These are phyloP conservation scores for Smittia sp. DNA, from an alignment of 2,888 invertebrate species.

Conservation along the genomic window DNA sequence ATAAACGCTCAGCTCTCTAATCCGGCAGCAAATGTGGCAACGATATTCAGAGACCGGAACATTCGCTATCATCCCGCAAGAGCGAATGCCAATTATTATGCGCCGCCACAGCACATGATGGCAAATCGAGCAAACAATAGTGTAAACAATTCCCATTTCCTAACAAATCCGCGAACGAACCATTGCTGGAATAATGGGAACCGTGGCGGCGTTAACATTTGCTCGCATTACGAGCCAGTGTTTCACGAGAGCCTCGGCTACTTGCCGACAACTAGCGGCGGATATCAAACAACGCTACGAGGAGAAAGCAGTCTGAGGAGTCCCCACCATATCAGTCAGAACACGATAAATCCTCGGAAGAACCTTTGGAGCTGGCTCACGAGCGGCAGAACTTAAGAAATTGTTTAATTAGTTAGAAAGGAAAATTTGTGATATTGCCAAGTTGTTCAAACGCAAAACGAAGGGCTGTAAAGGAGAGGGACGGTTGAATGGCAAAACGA, in stretches of 20 bases:
- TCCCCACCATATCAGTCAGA: slow-evolving; percentile 37
- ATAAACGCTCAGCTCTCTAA: slow-evolving; percentile 50
- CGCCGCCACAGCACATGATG: slow-evolving; percentile 16
- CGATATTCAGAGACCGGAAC: slow-evolving; percentile 50
- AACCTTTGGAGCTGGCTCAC: slow-evolving; percentile 32
- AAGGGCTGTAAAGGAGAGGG: slow-evolving; percentile 23
- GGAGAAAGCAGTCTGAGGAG: slow-evolving; percentile 36
- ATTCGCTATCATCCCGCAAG: slow-evolving; percentile 46
- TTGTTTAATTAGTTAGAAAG: slow-evolving; percentile 16
- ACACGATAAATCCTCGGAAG: slow-evolving; percentile 17
- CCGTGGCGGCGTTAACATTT: slow-evolving; percentile 45
- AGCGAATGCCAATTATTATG: slow-evolving; percentile 43
- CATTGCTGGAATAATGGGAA: slow-evolving; percentile 49
- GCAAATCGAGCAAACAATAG: slow-evolving; percentile 5
- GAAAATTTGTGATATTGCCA: slow-evolving; percentile 33
- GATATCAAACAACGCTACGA: slow-evolving; percentile 33
- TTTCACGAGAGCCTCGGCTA: slow-evolving; percentile 78
- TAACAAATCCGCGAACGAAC: slow-evolving; percentile 51
- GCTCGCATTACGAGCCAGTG: slow-evolving; percentile 61
- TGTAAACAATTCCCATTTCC: slow-evolving; percentile 45
- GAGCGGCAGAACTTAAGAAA: neutral
- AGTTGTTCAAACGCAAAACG: neutral
- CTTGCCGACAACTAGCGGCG: slow-evolving; percentile 55
- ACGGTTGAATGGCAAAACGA: slow-evolving; percentile 18
- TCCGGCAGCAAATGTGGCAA: slow-evolving; percentile 46